A percentile compares a stretch with the other conserved stretches of the same genome.
Conservation (phyloP, 2,797 vertebrate genomes). For the Melanotaenia boesemani region DNA sequence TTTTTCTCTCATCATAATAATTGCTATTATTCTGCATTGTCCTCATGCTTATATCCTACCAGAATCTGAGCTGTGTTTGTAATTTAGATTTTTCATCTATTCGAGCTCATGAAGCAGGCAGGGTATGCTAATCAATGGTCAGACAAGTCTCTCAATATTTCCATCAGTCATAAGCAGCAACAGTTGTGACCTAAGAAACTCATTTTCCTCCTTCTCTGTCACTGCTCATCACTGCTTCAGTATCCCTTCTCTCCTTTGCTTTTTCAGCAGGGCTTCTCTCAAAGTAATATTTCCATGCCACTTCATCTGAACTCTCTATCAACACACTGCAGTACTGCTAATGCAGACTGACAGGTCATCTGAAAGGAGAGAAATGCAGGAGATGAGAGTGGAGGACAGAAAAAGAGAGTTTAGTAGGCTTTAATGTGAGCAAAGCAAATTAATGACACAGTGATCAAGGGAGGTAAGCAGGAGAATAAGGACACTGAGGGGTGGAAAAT, state of each 20-base stretch:
- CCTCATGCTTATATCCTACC: constrained; percentile 22
- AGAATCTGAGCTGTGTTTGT: constrained; percentile 26
- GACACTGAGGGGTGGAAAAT: constrained; percentile 57
- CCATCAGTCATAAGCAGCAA: constrained; percentile 41
- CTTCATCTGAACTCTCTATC: constrained; percentile 55
- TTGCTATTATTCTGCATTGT: constrained; percentile 45
- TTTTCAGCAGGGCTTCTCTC: constrained; percentile 29
- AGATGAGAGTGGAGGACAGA: constrained; percentile 21
- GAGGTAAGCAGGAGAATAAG: constrained; percentile 59
- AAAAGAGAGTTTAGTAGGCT: constrained; percentile 47
- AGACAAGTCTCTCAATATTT: constrained; percentile 57
- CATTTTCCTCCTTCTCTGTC: constrained; percentile 33
- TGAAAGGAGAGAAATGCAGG: constrained; percentile 38
- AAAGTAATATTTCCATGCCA: constrained; percentile 66
- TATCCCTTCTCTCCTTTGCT: constrained; percentile 7
- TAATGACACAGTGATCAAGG: constrained; percentile 64
- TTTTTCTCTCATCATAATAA: constrained; percentile 46
- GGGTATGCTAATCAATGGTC: constrained; percentile 30
- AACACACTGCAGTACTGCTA: constrained; percentile 60
- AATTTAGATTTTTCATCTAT: constrained; percentile 59
- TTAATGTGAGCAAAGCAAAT: constrained; percentile 68
- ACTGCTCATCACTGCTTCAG: constrained; percentile 22
- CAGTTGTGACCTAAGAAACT: constrained; percentile 44
- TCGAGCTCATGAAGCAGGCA: constrained; percentile 37
- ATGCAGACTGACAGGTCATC: constrained; percentile 70